Conservation (phyloP, 2,113 vertebrate species). For the Vimba vimba region DNA sequence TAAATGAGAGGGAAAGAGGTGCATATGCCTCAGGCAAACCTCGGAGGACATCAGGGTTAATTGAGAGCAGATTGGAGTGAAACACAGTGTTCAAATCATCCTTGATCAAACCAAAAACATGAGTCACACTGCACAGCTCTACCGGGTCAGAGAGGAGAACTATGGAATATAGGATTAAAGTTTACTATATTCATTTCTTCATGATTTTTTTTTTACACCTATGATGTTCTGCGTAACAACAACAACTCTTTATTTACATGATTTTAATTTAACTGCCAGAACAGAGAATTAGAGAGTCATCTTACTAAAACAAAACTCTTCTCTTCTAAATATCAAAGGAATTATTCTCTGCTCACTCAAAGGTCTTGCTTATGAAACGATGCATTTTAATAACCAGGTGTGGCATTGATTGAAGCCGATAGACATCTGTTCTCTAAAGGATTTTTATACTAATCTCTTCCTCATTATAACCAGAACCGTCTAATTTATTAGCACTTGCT, state of each 20-base stretch:
- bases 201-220: not conserved
- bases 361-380: slow-evolving; percentile 38
- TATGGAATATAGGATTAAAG: not conserved
- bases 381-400: slow-evolving; percentile 46
- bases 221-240: slow-evolving; percentile 8
- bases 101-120: slow-evolving; percentile 26
- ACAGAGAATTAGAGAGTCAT: slow-evolving; percentile 20
- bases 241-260: slow-evolving; percentile 14
- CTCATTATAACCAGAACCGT: slow-evolving; percentile 37
- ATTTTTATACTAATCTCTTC: slow-evolving; percentile 23
- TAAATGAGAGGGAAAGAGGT: not conserved
- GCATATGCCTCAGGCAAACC: slow-evolving; percentile 3
- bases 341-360: slow-evolving; percentile 39
- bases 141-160: not conserved
- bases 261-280: not conserved
- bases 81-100: slow-evolving; percentile 18
- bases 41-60: slow-evolving; percentile 18
- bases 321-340: slow-evolving; percentile 45
- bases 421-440: slow-evolving; percentile 41
- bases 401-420: slow-evolving; percentile 29
- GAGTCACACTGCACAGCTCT: not conserved
- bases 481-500: slow-evolving; percentile 32
- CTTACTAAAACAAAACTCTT: slow-evolving; percentile 19
- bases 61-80: slow-evolving; percentile 28
- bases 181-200: not conserved